Conservation (phyloP, 2,113 vertebrate species). For the Platysternon megacephalum region DNA sequence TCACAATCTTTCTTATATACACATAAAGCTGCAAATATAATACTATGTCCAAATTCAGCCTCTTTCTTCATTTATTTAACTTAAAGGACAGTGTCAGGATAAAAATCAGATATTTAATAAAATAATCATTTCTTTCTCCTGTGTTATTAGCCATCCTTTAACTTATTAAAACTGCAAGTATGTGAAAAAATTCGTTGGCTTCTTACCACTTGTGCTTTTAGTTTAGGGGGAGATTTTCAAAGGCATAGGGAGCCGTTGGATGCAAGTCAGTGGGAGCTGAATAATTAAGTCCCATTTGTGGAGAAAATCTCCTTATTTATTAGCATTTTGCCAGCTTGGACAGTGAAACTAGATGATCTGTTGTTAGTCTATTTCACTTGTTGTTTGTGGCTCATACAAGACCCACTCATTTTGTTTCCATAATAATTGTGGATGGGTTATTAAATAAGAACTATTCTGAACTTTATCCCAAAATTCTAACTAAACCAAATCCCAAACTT, state of each 20-base stretch:
- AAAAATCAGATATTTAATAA: slow-evolving; percentile 58
- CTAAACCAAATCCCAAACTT: neutral
- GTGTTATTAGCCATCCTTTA: neutral
- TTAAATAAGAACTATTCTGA: neutral
- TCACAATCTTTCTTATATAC: no score
- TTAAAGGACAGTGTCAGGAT: slow-evolving; percentile 15
- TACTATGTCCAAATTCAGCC: slow-evolving; percentile 41
- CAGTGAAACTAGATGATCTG: neutral
- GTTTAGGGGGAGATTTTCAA: slow-evolving; percentile 14
- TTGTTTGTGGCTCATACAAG: neutral
- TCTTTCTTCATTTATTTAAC: slow-evolving; percentile 38
- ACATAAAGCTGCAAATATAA: no score
- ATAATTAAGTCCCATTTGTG: neutral
- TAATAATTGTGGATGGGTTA: neutral
- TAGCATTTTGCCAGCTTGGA: neutral
- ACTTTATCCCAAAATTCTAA: neutral
- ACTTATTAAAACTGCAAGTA: neutral
- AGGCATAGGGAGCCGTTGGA: neutral
- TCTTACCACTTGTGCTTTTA: slow-evolving; percentile 24
- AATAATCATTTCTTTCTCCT: neutral
- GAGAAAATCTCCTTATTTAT: neutral
- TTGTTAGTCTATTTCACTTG: neutral
- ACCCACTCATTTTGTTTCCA: neutral
- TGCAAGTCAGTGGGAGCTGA: neutral
- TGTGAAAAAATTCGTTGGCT: neutral